Conservation (phyloP, 2,113 vertebrate species). For the Aix galericulata region DNA sequence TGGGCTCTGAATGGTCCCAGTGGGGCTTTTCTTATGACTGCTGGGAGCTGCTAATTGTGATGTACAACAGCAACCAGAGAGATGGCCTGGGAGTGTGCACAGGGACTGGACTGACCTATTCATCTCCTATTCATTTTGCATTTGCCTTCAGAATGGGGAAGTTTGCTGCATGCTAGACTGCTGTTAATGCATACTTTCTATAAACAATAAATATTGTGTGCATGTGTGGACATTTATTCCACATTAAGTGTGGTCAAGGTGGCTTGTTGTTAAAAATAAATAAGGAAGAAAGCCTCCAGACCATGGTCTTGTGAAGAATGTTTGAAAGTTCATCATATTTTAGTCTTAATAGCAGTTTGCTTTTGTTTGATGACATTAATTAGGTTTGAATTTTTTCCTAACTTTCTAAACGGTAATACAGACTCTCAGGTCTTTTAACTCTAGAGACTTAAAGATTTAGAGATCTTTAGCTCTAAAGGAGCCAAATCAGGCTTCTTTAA, state of each 20-base stretch:
- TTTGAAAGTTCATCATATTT: neutral
- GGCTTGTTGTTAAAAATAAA: neutral
- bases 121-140: neutral
- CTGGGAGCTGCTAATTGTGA: neutral
- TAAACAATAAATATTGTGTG: fast-evolving
- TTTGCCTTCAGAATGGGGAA: neutral
- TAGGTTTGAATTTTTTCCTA: neutral
- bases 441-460: too few relatives aligned
- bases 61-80: neutral
- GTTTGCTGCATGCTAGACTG: neutral
- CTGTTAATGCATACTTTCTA: neutral
- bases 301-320: neutral
- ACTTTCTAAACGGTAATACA: neutral
- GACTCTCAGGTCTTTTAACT: neutral
- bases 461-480: too few relatives aligned
- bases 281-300: neutral
- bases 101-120: neutral
- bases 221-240: neutral
- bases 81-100: neutral
- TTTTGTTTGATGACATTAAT: neutral
- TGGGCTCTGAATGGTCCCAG: neutral
- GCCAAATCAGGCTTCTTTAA: too few relatives aligned
- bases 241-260: neutral
- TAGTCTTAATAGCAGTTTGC: neutral
- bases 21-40: neutral